A percentile compares a stretch with the other conserved stretches of the same genome.
Conservation (phyloP, 1,140 invertebrate genomes). For the Drosophila ambigua region DNA sequence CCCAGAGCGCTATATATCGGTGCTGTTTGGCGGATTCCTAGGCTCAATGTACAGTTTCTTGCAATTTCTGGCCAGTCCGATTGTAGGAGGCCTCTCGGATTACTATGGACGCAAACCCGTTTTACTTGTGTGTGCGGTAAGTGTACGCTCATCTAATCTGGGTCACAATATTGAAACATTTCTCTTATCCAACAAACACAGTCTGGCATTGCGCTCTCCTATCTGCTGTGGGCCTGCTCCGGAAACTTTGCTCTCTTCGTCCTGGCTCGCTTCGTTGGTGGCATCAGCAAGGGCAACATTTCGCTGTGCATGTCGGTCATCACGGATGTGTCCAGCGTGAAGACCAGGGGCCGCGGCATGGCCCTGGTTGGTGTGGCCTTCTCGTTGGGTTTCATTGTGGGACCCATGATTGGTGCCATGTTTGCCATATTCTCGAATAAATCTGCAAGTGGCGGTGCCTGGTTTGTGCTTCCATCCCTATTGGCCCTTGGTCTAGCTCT, state of each 20-base stretch:
- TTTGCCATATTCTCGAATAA: conserved; percentile 91
- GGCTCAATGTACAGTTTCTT: conserved; percentile 99
- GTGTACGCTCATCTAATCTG: conserved; percentile 58
- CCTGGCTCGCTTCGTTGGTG: conserved; percentile 95
- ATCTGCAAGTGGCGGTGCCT: conserved; percentile 86
- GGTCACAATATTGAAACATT: neutral
- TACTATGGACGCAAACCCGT: conserved; percentile 96
- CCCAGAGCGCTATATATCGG: conserved; percentile 94
- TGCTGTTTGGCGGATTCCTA: conserved; percentile 96
- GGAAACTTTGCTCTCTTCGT: conserved; percentile 96
- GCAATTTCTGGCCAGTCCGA: conserved; percentile 97
- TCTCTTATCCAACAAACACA: conserved; percentile 62
- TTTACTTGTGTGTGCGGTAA: conserved; percentile 93
- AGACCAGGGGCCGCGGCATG: conserved; percentile 96
- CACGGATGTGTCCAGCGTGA: conserved; percentile 93
- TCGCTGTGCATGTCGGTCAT: conserved; percentile 97
- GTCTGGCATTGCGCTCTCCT: conserved; percentile 93
- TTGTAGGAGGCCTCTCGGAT: conserved; percentile 97
- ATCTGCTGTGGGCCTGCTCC: conserved; percentile 95
- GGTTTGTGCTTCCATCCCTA: conserved; percentile 93
- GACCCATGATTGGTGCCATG: conserved; percentile 96
- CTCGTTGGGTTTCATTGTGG: conserved; percentile 98
- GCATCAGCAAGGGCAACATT: conserved; percentile 98
- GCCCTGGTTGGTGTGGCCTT: conserved; percentile 98
- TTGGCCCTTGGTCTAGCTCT: conserved; percentile 92